Evolutionary conservation across 2,797 vertebrate genomes (phyloP).

Genomic region (Meda fulgida): DNA sequence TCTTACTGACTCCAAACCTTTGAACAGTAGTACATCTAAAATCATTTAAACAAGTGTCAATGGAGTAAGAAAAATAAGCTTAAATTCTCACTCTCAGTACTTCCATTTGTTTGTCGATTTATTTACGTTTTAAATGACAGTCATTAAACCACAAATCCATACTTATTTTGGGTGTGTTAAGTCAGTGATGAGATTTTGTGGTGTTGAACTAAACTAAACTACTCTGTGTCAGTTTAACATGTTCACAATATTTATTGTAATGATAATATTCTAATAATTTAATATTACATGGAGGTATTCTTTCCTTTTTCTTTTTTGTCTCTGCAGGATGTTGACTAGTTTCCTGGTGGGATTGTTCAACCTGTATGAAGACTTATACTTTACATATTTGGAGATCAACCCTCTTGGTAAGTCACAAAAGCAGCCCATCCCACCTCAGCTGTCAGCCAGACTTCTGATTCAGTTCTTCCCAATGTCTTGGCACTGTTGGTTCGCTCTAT

Average conservation of each 20-base stretch:
- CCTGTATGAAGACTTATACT: constrained; percentile 94
- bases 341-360: constrained; percentile 94
- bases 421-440: not conserved
- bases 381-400: constrained; percentile 97
- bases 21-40: not conserved
- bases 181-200: not conserved
- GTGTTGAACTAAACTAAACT: not conserved
- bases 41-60: not conserved
- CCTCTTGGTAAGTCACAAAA: constrained; percentile 55
- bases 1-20: not conserved
- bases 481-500: not conserved
- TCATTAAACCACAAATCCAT: not conserved
- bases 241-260: not conserved
- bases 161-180: constrained; percentile 6
- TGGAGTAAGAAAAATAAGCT: not conserved
- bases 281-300: not conserved
- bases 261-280: not conserved
- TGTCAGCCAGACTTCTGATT: not conserved
- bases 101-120: not conserved
- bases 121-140: not conserved
- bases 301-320: not conserved
- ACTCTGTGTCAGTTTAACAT: not conserved
- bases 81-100: not conserved
- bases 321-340: constrained; percentile 85
- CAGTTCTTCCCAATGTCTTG: not conserved